Evolutionary conservation across 2,113 vertebrate species (phyloP).

Genomic region (Oceanites oceanicus): DNA sequence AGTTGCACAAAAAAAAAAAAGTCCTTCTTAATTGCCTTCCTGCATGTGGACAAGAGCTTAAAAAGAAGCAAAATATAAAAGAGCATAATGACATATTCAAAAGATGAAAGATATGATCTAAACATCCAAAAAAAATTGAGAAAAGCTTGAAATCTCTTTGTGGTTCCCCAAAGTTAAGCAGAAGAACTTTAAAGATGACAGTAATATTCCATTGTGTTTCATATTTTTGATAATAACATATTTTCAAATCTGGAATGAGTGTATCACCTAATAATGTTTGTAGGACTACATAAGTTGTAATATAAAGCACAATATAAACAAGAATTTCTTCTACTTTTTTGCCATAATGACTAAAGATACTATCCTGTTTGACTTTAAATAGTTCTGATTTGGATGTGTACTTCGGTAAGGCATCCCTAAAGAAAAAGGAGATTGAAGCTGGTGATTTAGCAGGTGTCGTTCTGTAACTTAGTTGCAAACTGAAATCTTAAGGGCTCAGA

Average conservation of each 20-base stretch:
- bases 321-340: background rate
- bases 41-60: background rate
- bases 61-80: slow-evolving; percentile 3
- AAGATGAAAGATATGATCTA: background rate
- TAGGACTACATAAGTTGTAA: background rate
- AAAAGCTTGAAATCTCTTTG: background rate
- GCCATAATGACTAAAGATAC: background rate
- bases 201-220: background rate
- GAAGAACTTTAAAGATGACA: background rate
- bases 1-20: background rate
- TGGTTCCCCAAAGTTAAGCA: background rate
- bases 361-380: background rate
- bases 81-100: background rate
- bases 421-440: background rate
- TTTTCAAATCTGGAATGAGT: background rate
- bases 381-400: background rate
- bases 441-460: background rate
- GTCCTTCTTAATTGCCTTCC: background rate
- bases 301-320: background rate
- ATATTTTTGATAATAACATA: background rate
- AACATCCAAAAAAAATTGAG: background rate
- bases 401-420: background rate
- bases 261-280: background rate
- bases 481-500: background rate
- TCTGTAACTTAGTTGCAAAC: background rate